Evolutionary conservation across 2,888 invertebrate species (phyloP), one percentile per base, ranked within the genome.

Genomic region (Cosmia pyralina): DNA sequence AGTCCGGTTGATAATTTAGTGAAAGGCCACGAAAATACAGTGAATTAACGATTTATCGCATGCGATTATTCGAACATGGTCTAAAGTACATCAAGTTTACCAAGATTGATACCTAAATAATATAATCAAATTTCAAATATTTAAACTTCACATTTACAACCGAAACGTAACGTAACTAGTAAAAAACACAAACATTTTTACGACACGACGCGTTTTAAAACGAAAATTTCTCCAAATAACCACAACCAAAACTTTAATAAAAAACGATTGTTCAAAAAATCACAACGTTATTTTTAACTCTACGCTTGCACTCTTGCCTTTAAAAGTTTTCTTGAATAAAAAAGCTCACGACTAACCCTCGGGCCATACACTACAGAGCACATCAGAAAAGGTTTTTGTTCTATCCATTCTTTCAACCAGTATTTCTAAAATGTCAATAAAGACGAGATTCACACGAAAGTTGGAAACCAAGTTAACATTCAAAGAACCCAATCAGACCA

Each of bases 171-270:
- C 75, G 58, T 65, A 84, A 77, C 73, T 58, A 72, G 72, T 78
- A 66, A 80, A 77, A 77, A 80, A 78, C 73, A 72, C 67, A 85
- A 86, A 87, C 80, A 69, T 57, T 53, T 82, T 78, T 74, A 84
- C 75, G 76, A 77, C 62, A 80, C 58, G 67, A 79, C 64, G 55
- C 70, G 34, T 28, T 72, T 83, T 71, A 81, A 76, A 69, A 83
- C 79, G 72, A 80, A 83, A 72, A 69, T 65, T 68, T 8, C 28
- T 52, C 22, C 34, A 57, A 57, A 84, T 75, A 87, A 89, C 87
- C 91, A 93, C 92, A 92, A 93, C 92, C 92, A 63, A 92, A 91
- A 88, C 76, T 69, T 85, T 83, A 85, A 76, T 83, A 85, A 76
- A 84, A 64, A 77, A 88, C 86, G 57, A 50, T 81, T 69, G 72